A percentile compares a stretch with the other conserved stretches of the same genome.
phyloP scores from a whole-genome alignment of 2,888 invertebrate species.

The Andrena haemorrhoa region DNA sequence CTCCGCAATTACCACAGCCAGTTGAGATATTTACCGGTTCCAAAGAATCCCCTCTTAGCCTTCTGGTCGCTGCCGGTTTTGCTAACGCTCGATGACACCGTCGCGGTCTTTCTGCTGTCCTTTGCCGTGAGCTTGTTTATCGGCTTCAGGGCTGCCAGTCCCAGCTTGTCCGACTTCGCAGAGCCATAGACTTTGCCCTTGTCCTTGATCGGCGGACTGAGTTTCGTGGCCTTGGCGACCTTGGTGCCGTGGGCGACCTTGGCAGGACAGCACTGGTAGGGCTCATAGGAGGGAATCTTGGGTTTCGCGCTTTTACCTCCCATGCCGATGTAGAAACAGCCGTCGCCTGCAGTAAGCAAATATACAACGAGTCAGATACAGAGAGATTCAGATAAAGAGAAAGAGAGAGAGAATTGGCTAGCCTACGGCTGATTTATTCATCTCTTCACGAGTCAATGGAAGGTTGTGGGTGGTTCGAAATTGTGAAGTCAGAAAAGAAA shows the following conservation, averaged over 20 bases:
- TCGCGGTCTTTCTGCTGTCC: constrained; percentile 84
- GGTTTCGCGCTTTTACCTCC: constrained; percentile 93
- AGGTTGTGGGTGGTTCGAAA: constrained; percentile 12
- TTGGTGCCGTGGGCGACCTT: constrained; percentile 92
- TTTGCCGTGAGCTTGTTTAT: constrained; percentile 85
- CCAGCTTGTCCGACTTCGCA: constrained; percentile 70
- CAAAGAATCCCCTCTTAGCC: constrained; percentile 93
- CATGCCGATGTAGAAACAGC: constrained; percentile 98
- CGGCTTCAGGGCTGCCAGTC: constrained; percentile 78
- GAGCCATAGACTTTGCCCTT: constrained; percentile 64
- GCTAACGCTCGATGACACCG: constrained; percentile 73
- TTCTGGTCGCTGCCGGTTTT: constrained; percentile 83
- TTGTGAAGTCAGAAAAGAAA: constrained; percentile 6
- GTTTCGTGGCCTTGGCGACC: constrained; percentile 93
- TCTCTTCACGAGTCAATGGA: constrained; percentile 69
- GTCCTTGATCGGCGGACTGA: constrained; percentile 84
- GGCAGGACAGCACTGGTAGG: constrained; percentile 97
- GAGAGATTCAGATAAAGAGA: constrained; percentile 54
- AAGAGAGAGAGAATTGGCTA: constrained; percentile 68
- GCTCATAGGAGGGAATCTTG: constrained; percentile 92
- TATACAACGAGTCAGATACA: constrained; percentile 86
- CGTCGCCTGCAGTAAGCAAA: constrained; percentile 98
- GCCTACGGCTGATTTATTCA: constrained; percentile 65
- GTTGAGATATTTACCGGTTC: constrained; percentile 90
- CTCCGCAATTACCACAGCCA: constrained; percentile 88